Base-by-base conservation (phyloP, 2,113 vertebrate genomes). In the Formicarius rufipectus region DNA sequence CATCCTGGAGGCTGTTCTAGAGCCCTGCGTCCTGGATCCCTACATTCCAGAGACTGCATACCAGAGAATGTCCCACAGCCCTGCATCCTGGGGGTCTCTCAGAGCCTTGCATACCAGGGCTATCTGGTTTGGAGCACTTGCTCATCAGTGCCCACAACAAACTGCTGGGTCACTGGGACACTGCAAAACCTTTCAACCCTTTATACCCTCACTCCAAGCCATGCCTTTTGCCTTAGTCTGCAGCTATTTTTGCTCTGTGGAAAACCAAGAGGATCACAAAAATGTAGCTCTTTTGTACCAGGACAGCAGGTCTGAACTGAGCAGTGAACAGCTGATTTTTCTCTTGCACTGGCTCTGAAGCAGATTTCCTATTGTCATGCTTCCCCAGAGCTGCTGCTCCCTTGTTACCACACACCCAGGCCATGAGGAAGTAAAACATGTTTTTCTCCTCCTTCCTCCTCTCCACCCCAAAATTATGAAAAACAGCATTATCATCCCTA, bases 361-460 rank as follows among this genome's bases (percentile, higher is more conserved):
- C 35, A 64, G 47, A 56, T 56, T 59, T 64, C 4, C 1, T 3
- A 0, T 18, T 30, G 47, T 56, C 18, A 5, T 11, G 55, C 63
- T 89, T 86, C 68, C 68, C 58, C 56, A 39, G 60, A 71, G 39
- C 80, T 55, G 64, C 86, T 71, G 39, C n/a, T 39, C 33, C 75
- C 12, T 66, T 63, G 2, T 27, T 39, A 31, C 8, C 59, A 86
- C 83, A 88, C 79, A 77, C 72, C 44, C 87, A 82, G 56, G 39
- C 52, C 53, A 47, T 14, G 37, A 78, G 67, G 85, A 50, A 95
- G 59, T 64, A 93, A 90, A 93, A 90, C 76, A 93, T 81, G 60
- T 59, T 90, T 93, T 92, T 92, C 90, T 86, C 63, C 84, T 93
- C 76, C 37, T 71, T 84, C 83, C 66, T 87, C 59, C 63, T 84